Evolutionary conservation across 2,888 invertebrate species (phyloP), one percentile per base, ranked within the genome.

Genomic region (Andrena hattorfiana): DNA sequence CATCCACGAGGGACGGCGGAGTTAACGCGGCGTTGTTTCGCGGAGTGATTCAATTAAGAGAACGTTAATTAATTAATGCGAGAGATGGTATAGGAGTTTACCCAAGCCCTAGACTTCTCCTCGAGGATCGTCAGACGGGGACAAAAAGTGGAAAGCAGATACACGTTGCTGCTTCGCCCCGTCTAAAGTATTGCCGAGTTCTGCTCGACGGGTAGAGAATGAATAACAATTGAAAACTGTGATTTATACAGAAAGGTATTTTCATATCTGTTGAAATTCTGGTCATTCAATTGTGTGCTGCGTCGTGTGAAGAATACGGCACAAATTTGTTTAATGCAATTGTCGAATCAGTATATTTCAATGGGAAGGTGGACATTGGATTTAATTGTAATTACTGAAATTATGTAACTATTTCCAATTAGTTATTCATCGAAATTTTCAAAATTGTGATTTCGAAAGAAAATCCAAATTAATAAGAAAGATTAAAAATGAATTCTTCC

Each of bases 1-100:
- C 67, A 74, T 85, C 74, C 77, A 76, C 72, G 59, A 76, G 51
- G 73, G 81, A 83, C 84, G 59, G 83, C 69, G 74, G 72, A 79
- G 82, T 81, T 82, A 87, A 88, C 82, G 78, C 84, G 77, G 54
- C 86, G 83, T 80, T 83, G 86, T 82, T 86, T 89, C 87, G 79
- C 70, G 81, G 83, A 80, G 88, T 84, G 87, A 89, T 90, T 90
- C 90, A 88, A 90, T 90, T 90, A 89, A 88, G 84, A 86, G 86
- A 85, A 86, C 86, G 84, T 90, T 90, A 90, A 90, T 90, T 90
- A 89, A 90, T 89, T 90, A 90, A 87, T 86, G 75, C 87, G 80
- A 69, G 77, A 77, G 77, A 74, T 77, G 74, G 69, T 79, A 66
- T 59, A 77, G 75, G 71, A 85, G 79, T 88, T 88, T 86, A 81